These are phyloP conservation scores for Drosophila histrio DNA, from an alignment of 2,888 invertebrate genomes.

Conservation along the genomic window DNA sequence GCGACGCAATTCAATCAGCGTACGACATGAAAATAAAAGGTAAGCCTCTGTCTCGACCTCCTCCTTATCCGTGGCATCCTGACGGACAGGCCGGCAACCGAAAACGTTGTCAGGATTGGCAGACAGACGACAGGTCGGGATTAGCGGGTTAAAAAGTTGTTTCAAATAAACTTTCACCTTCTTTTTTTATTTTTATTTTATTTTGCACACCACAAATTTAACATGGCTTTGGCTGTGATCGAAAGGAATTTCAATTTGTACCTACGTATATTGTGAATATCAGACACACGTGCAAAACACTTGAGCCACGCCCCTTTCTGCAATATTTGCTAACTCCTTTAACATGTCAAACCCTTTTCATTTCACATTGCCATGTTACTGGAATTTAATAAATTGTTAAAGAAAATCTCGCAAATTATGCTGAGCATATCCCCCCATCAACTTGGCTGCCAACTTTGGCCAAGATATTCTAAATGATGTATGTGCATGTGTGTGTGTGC, in stretches of 20 bases:
- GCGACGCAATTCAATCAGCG: conserved; percentile 54
- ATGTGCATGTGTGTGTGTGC: background rate
- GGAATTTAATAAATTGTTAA: conserved; percentile 57
- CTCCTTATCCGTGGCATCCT: conserved; percentile 4
- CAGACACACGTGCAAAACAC: conserved; percentile 32
- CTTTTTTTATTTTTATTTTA: background rate
- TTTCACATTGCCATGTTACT: conserved; percentile 27
- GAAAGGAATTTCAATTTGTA: conserved; percentile 53
- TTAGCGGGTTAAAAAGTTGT: conserved; percentile 34
- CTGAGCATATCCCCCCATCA: background rate
- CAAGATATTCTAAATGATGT: conserved; percentile 13
- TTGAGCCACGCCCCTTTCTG: conserved; percentile 14
- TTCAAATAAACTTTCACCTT: background rate
- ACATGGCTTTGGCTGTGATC: conserved; percentile 18
- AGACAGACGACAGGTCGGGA: conserved; percentile 22
- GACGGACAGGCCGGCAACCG: conserved; percentile 23
- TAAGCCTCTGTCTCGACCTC: conserved; percentile 23
- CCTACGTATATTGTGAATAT: background rate
- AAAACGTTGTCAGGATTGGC: conserved; percentile 9
- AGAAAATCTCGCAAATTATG: conserved; percentile 33
- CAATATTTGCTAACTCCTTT: background rate
- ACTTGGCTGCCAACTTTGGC: conserved; percentile 1
- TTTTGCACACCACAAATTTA: conserved; percentile 11
- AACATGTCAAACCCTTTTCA: conserved; percentile 74
- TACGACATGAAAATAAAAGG: conserved; percentile 46